phyloP scores from a whole-genome alignment of 2,888 invertebrate genomes.

The Pegoplata infirma region DNA sequence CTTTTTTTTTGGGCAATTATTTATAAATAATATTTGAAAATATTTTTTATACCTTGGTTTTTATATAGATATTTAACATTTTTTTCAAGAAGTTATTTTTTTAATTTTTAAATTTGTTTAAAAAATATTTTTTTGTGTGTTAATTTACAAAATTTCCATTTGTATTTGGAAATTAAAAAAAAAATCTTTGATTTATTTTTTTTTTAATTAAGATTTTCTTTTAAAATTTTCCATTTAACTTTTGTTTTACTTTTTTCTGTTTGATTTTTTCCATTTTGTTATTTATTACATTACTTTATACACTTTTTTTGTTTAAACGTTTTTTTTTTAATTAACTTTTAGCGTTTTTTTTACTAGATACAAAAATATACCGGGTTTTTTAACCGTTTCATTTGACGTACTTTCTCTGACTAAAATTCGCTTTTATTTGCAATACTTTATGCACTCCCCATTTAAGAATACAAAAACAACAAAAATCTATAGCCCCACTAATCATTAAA shows the following conservation, averaged over 20 bases:
- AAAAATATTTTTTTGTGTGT: no score
- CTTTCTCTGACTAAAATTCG: slow-evolving; percentile 77
- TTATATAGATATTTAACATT: no score
- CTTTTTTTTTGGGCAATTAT: no score
- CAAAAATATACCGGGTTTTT: slow-evolving; percentile 40
- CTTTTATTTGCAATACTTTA: slow-evolving; percentile 46
- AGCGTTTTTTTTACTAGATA: neutral
- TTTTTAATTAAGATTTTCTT: neutral
- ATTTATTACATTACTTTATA: neutral
- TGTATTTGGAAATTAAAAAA: no score
- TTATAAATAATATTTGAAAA: no score
- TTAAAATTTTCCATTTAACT: slow-evolving; percentile 8
- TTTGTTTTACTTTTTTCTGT: neutral
- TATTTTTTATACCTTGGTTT: no score
- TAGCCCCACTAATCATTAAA: slow-evolving; percentile 14
- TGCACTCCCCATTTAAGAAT: slow-evolving; percentile 35
- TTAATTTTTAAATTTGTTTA: neutral
- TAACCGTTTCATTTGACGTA: slow-evolving; percentile 76
- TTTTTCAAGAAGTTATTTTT: neutral
- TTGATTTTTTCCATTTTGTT: neutral
- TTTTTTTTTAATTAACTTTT: neutral
- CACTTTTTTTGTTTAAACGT: neutral
- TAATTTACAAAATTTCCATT: neutral
- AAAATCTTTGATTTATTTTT: no score
- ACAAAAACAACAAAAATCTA: neutral